Base-by-base conservation (phyloP, 2,888 invertebrate genomes). In the Calephelis perditalis region DNA sequence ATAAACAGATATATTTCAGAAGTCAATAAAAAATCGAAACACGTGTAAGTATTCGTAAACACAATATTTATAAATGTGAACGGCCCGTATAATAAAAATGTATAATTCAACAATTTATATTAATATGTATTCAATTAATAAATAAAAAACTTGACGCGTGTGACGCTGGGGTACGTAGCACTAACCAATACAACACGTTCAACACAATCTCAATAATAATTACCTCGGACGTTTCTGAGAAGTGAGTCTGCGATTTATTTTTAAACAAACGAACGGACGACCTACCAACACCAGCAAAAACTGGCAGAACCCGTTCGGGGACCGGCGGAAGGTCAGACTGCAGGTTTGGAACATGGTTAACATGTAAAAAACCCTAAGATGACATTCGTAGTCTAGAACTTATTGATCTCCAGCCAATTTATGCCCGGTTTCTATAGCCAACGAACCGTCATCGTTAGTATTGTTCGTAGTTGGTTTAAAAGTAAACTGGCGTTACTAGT, bases 311-410 rank as follows among this genome's bases (percentile, higher is more conserved):
- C 36, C 36, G 54, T 54, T 54, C 36, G 10, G 54, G 36, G 54
- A 36, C 3, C 54, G n/a, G n/a, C 35, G 54, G 54, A 54, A 54
- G 54, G 54, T 54, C 54, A 36, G 54, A 6, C 40, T 8, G 8
- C 40, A 40, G 40, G 40, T 40, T 40, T 40, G 40, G 40, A 7
- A 40, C 40, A 40, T 40, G 40, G 40, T 40, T 40, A 40, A 8
- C 40, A 40, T 40, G 3, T 40, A 40, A 3, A 40, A 6, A 40
- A 40, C 40, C 40, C 40, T 40, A 40, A 40, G 40, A 40, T 15
- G 15, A 15, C 35, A 10, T 37, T 60, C 40, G 63, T 62, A 56
- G 60, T 59, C 56, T 62, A 59, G 63, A 65, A 65, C 65, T 60
- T 49, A 15, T 49, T 26, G 15, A 54, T 54, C n/a, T 47, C 43